These are phyloP conservation scores for Tragelaphus imberbis DNA, from an alignment of 2,113 vertebrate species.

Conservation along the genomic window DNA sequence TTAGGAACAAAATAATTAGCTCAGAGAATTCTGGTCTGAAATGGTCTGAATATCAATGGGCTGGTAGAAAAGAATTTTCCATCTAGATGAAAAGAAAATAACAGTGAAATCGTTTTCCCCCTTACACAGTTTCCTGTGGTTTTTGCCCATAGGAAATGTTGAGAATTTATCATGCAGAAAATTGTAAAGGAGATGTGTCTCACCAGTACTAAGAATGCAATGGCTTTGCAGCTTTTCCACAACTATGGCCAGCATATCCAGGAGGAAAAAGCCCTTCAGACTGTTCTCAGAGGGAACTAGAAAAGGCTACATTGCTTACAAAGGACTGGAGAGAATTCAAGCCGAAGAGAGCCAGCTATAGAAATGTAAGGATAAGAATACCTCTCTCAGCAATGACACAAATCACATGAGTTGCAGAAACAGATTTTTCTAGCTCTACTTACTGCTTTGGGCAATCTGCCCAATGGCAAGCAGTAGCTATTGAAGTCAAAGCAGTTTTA, in stretches of 20 bases:
- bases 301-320: background rate
- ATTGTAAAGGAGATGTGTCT: background rate
- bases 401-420: background rate
- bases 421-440: background rate
- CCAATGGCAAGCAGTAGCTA: background rate
- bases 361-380: background rate
- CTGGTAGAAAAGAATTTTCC: background rate
- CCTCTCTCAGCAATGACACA: background rate
- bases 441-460: background rate
- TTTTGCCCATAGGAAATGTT: conserved; percentile 14
- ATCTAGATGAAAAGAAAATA: conserved; percentile 13
- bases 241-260: background rate
- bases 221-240: background rate
- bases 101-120: background rate
- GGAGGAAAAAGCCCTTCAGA: background rate
- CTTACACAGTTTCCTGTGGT: background rate
- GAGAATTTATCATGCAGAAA: conserved; percentile 40
- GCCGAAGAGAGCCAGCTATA: background rate
- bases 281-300: background rate
- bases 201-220: background rate
- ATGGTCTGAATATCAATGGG: background rate
- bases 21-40: background rate
- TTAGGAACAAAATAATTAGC: conserved; percentile 27
- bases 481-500: background rate
- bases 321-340: conserved; percentile 23